A percentile compares a stretch with the other conserved stretches of the same genome.
These are phyloP conservation scores for Cephus pulcher DNA, from an alignment of 2,888 invertebrate species.

Conservation along the genomic window DNA sequence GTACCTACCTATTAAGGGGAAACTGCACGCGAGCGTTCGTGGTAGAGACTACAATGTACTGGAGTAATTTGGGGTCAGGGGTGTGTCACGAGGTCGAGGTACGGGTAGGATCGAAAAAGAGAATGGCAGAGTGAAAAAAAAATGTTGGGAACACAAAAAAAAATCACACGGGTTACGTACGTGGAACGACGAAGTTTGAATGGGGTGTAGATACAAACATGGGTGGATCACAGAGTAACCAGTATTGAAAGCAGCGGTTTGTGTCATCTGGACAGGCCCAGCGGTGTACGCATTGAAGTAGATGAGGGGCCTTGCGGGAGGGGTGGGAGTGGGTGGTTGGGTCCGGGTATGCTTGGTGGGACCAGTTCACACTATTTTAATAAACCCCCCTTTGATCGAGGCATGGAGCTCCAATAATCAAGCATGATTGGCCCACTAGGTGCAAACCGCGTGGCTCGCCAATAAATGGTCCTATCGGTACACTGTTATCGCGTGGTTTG, in stretches of 20 bases:
- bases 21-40: constrained; percentile 19
- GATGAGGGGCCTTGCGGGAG: background rate
- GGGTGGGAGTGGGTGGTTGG: too few relatives aligned
- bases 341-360: background rate
- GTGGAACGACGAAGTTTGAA: background rate
- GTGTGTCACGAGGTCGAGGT: constrained; percentile 4
- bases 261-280: constrained; percentile 40
- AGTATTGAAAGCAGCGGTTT: constrained; percentile 24
- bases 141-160: constrained; percentile 13
- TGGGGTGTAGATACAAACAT: constrained; percentile 11
- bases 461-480: constrained; percentile 30
- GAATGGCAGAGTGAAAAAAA: background rate
- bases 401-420: constrained; percentile 29
- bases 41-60: constrained; percentile 33
- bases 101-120: background rate
- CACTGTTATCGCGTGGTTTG: background rate
- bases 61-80: constrained; percentile 35
- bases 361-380: constrained; percentile 37
- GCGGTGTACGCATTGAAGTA: background rate
- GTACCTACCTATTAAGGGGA: background rate
- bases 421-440: constrained; percentile 37
- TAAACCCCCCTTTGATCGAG: constrained; percentile 40
- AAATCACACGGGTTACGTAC: constrained; percentile 15
- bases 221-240: constrained; percentile 28
- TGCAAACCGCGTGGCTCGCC: constrained; percentile 29